Evolutionary conservation across 2,113 vertebrate genomes (phyloP), one percentile per base, ranked within the genome.

Genomic region (Sialia sialis): DNA sequence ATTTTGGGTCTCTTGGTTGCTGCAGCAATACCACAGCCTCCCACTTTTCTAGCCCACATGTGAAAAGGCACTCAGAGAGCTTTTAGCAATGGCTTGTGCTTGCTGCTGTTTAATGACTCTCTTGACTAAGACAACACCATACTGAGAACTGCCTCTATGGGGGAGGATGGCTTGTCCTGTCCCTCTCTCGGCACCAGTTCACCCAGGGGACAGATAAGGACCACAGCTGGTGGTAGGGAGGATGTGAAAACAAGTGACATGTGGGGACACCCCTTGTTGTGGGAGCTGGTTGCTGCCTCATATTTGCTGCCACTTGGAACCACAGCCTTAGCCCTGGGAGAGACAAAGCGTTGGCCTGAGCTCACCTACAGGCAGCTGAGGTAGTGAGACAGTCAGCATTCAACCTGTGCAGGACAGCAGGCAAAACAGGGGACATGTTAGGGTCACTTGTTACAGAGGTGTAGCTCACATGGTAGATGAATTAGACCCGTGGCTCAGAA

Each of bases 401-500:
- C 26, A 55, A 59, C 5, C 54, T 56, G 16, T 64, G 66, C 6
- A 4, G 38, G 43, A 25, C 39, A 64, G 27, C 17, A 60, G 27
- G 17, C 5, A 52, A 48, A 56, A 68, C 0, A 72, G 18, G 13
- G 32, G 46, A 29, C 0, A 0, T 29, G 13, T 13, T 52, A 26
- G 11, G 2, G 17, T 59, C 17, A 4, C 29, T 58, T 56, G 22
- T 25, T 67, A 10, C 29, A 68, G 46, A 26, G 12, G 9, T 25
- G 32, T 46, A 82, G 52, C 54, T 89, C 5, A 4, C 13, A 13
- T 39, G 19, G 32, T 23, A 38, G 16, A 13, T 27, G 13, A n/a
- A 15, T 59, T 43, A n/a, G 38, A 43, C 36, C 32, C 26, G n/a
- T 80, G 44, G 7, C 30, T 80, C 81, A 60, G 41, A 78, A 90